Evolutionary conservation across 2,888 invertebrate species (phyloP).

Genomic region (Melipona beecheii): DNA sequence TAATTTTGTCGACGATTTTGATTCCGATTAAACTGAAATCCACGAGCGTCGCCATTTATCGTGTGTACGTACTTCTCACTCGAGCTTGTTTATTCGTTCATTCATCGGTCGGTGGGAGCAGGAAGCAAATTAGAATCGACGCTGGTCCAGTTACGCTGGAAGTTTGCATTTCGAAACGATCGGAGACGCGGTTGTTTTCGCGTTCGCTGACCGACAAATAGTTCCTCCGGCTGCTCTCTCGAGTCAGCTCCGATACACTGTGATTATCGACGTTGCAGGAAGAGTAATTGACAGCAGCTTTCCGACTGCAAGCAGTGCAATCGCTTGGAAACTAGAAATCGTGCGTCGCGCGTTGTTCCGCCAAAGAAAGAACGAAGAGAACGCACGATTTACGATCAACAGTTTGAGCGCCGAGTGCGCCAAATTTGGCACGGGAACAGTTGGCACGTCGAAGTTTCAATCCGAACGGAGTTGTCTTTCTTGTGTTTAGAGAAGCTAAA

Average conservation of each 20-base stretch:
- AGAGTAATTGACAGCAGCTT: constrained; percentile 36
- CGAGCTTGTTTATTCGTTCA: constrained; percentile 1
- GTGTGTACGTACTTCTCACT: not conserved
- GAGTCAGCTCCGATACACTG: not conserved
- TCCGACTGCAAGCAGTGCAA: constrained; percentile 33
- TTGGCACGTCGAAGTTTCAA: no score
- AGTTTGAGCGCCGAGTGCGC: no score
- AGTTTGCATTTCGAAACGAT: constrained; percentile 10
- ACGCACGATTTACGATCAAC: not conserved
- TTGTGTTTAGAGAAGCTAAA: no score
- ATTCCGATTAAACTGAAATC: not conserved
- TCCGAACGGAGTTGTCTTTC: no score
- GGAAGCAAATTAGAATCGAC: constrained; percentile 17
- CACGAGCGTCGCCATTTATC: not conserved
- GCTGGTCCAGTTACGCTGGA: not conserved
- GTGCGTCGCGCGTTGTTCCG: constrained; percentile 9
- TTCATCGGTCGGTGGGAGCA: not conserved
- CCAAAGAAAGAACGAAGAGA: not conserved
- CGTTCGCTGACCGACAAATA: not conserved
- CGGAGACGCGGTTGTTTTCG: not conserved
- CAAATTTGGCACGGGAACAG: no score
- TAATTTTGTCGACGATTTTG: not conserved
- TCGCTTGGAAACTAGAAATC: constrained; percentile 29
- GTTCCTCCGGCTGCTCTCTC: not conserved
- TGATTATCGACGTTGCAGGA: constrained; percentile 27